Conservation (phyloP, 2,113 vertebrate genomes). For the Rafetus swinhoei region DNA sequence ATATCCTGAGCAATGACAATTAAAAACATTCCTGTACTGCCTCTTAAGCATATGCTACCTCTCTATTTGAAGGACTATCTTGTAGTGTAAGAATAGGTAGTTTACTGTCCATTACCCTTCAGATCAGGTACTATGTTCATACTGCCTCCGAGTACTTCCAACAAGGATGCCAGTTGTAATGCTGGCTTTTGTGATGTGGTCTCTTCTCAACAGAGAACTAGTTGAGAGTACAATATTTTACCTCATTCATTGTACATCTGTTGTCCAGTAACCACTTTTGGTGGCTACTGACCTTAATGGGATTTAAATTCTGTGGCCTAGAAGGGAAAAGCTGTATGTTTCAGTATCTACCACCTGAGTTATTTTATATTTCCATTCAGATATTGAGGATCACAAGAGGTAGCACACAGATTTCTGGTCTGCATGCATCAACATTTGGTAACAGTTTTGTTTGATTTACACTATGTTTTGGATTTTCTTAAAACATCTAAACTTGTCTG, state of each 20-base stretch:
- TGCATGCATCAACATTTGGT: neutral
- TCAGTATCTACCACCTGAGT: neutral
- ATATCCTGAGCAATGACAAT: neutral
- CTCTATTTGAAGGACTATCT: neutral
- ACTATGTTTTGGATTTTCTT: neutral
- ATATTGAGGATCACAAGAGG: neutral
- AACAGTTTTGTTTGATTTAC: neutral
- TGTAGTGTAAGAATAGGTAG: fast-evolving
- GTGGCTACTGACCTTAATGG: neutral
- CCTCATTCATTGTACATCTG: neutral
- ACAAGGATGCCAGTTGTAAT: neutral
- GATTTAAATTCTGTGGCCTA: neutral
- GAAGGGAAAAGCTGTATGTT: neutral
- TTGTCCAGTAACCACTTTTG: neutral
- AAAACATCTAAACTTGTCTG: neutral
- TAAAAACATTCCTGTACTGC: neutral
- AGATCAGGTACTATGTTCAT: neutral
- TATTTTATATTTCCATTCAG: neutral
- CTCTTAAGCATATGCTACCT: neutral
- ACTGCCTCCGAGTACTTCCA: neutral
- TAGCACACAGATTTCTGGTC: neutral
- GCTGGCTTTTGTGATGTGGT: neutral
- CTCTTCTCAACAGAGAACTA: neutral
- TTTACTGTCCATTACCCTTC: neutral
- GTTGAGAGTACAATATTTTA: neutral